phyloP scores from a whole-genome alignment of 2,888 invertebrate genomes.

The Leucoma salicis region DNA sequence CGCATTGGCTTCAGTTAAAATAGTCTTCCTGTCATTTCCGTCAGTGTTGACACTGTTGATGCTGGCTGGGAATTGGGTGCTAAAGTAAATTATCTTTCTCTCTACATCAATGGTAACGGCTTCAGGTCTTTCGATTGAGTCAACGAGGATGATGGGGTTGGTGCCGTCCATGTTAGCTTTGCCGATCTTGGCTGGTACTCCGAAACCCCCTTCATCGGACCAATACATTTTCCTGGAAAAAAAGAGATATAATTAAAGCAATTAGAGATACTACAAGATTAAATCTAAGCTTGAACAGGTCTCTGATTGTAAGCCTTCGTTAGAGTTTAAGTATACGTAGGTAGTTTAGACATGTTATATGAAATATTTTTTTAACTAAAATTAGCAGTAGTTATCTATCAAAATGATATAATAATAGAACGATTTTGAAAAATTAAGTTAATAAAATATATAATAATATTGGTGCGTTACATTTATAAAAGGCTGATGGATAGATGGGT shows the following conservation, averaged over 20 bases:
- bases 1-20: slow-evolving; percentile 86
- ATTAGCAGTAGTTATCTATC: too few relatives aligned
- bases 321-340: too few relatives aligned
- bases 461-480: too few relatives aligned
- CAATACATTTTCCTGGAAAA: slow-evolving; percentile 90
- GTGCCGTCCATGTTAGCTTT: slow-evolving; percentile 97
- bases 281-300: too few relatives aligned
- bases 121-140: slow-evolving; percentile 88
- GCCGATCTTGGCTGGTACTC: slow-evolving; percentile 93
- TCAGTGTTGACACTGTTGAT: slow-evolving; percentile 88
- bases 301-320: too few relatives aligned
- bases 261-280: too few relatives aligned
- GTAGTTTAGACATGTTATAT: too few relatives aligned
- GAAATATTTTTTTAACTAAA: too few relatives aligned
- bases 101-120: slow-evolving; percentile 93
- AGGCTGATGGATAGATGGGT: too few relatives aligned
- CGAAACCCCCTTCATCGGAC: slow-evolving; percentile 96
- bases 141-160: slow-evolving; percentile 87
- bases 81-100: slow-evolving; percentile 93
- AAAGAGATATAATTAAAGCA: background rate
- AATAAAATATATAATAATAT: too few relatives aligned
- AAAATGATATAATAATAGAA: too few relatives aligned
- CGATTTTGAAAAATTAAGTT: too few relatives aligned
- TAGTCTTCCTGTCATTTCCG: slow-evolving; percentile 85
- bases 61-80: slow-evolving; percentile 88